These are phyloP conservation scores for Astropecten irregularis DNA, from an alignment of 53 echinoderm and acorn worm species.

Conservation along the genomic window DNA sequence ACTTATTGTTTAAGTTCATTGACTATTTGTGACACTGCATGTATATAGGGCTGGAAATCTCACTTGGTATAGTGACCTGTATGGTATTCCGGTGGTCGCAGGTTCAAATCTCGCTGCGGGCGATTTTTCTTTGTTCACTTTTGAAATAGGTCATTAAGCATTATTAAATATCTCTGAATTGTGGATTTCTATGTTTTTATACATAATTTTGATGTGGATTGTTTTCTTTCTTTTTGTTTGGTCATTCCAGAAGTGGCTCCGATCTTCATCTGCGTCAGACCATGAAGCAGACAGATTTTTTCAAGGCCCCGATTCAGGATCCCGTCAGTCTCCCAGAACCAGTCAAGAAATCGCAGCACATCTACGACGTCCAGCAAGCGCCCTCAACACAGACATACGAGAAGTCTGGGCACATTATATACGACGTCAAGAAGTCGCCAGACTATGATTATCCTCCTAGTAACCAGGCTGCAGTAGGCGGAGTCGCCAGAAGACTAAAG, in stretches of 20 bases:
- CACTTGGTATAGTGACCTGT: too few relatives aligned
- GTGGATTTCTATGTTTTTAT: too few relatives aligned
- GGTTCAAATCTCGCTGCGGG: too few relatives aligned
- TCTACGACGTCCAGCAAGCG: conserved; percentile 25
- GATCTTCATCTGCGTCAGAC: conserved; percentile 34
- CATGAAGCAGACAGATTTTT: conserved; percentile 48
- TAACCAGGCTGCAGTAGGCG: not conserved
- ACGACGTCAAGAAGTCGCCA: conserved; percentile 21
- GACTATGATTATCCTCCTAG: conserved; percentile 20
- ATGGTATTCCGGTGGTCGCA: too few relatives aligned
- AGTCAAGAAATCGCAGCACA: conserved; percentile 6
- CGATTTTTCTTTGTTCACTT: too few relatives aligned
- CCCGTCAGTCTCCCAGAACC: not conserved
- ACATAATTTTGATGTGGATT: too few relatives aligned
- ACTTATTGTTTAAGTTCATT: too few relatives aligned
- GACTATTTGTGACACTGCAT: too few relatives aligned
- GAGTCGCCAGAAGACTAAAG: conserved; percentile 21
- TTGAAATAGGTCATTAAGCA: too few relatives aligned
- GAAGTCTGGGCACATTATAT: not conserved
- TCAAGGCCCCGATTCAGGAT: conserved; percentile 27
- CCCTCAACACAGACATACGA: not conserved
- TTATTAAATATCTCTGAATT: too few relatives aligned
- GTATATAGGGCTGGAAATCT: too few relatives aligned
- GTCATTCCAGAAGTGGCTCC: conserved; percentile 18
- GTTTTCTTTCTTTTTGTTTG: too few relatives aligned